Evolutionary conservation across 2,113 vertebrate genomes (phyloP), one percentile per base, ranked within the genome.

Genomic region (Orycteropus afer): DNA sequence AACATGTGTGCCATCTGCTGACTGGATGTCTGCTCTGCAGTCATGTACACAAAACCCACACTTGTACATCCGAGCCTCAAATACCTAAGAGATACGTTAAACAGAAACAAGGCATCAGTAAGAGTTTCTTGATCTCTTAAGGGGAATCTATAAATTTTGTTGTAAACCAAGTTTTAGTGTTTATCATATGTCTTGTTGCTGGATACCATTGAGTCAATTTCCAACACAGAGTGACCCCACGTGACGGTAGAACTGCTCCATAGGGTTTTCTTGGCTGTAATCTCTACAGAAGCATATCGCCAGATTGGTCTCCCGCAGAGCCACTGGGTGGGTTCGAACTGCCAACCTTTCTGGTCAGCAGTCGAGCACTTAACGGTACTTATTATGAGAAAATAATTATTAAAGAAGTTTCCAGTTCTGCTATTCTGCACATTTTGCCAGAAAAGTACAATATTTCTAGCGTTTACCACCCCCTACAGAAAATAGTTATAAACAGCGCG

Each of bases 401-500:
- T 77, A 88, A 86, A 96, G 83, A 87, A 95, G 84, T 80, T 76
- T 86, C 45, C 92, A 97, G 71, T 94, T 94, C 77, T 87, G 57
- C 77, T 59, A 0, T 91, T 97, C 93, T 93, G 27, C 0, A 85
- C 84, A 45, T 96, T 86, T 82, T 91, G 61, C 29, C 78, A 80
- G 84, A 88, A 90, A 97, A 88, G 23, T 63, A 34, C 61, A 76
- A 29, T 76, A 89, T 91, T 96, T 97, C 92, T 88, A 82, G 94
- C 89, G 93, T 94, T 96, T 97, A 96, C 11, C 74, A 85, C 32
- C 84, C 71, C 89, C 47, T 27, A 80, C 53, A 96, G 59, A 86
- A 96, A 96, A 91, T 96, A 98, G 97, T 96, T 93, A 89, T 97
- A 98, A 98, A 96, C 94, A 97, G 95, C 69, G 91, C 98, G 98